Evolutionary conservation across 2,888 invertebrate species (phyloP), one percentile per base, ranked within the genome.

Genomic region (Lasioglossum pauxillum): DNA sequence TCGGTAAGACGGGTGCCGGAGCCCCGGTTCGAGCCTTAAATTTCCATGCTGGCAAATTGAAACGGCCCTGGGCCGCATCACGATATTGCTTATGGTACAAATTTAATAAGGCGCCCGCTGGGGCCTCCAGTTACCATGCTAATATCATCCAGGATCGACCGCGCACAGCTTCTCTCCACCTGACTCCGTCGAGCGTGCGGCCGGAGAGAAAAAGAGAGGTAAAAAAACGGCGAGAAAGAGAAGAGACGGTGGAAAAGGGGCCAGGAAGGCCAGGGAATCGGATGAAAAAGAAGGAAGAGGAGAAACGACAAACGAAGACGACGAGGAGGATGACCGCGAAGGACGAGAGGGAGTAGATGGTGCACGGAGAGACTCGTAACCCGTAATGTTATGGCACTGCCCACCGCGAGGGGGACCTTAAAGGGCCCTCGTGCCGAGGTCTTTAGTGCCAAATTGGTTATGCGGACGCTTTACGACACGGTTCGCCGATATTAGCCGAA

Each of bases 31-130:
- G 80, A 81, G 82, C 84, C 89, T 92, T 93, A 91, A 93, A 93
- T 92, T 91, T 91, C 83, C 90, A 79, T 80, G 74, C 89, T 90
- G 92, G 91, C 91, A 93, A 93, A 93, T 93, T 93, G 93, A 93
- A 93, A 93, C 90, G 91, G 87, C 82, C 90, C 91, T 73, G 90
- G 88, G 81, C 89, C 86, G 87, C 88, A 91, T 92, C 90, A 85
- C 89, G 91, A 93, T 92, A 91, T 91, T 89, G 91, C 92, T 93
- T 88, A 90, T 92, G 93, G 92, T 92, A 93, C 91, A 93, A 93
- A 94, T 93, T 94, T 94, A 93, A 94, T 93, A 93, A 94, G 92
- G 92, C 93, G 93, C 93, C 94, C 90, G 92, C 94, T 93, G 94
- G 84, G 92, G 91, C 91, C 89, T 87, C 92, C 92, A 92, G 93